Base-by-base conservation (phyloP, 2,888 invertebrate genomes). In the Siphonodentalium dalli region DNA sequence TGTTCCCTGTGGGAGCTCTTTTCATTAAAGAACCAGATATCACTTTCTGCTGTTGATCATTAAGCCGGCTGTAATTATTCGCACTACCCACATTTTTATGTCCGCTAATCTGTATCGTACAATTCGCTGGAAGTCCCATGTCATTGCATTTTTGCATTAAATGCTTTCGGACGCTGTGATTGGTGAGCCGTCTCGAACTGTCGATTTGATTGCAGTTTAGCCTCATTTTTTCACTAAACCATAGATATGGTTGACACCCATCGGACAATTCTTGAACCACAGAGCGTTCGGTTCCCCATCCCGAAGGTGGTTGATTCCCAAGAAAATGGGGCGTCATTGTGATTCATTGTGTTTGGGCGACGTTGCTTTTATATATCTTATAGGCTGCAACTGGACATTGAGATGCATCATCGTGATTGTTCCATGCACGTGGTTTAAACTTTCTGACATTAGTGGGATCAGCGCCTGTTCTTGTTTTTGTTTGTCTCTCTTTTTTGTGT, bases 171-270 rank as follows among this genome's bases (percentile, higher is more conserved):
- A 48, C 39, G 34, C 40, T 48, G 31, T 48, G 48, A 20, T 40
- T 48, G 6, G 48, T 33, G 4, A 31, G 15, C 26, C 27, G 24
- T 24, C 4, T 31, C 24, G 15, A 26, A 35, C 31, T 37, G 8
- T 26, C 24, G 13, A 29, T 15, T 15, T 23, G 40, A 28, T 47
- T 48, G 3, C 26, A 8, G 11, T 39, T 48, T 35, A 48, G 40
- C 7, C n/a, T n/a, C n/a, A n/a, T n/a, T 31, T 48, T 31, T 20
- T 39, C 4, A 48, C 23, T 15, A 48, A 20, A 11, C 33, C 40
- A 24, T 48, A 48, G 5, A 48, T 31, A n/a, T 48, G 40, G 34
- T 48, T 48, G 24, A 31, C 41, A 34, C 48, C 48, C n/a, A 40
- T 39, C 7, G 40, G 40, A 29, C 40, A 23, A 4, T 26, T 21